Base-by-base conservation (phyloP, 2,888 invertebrate genomes). In the Dicranocentrus wangi region DNA sequence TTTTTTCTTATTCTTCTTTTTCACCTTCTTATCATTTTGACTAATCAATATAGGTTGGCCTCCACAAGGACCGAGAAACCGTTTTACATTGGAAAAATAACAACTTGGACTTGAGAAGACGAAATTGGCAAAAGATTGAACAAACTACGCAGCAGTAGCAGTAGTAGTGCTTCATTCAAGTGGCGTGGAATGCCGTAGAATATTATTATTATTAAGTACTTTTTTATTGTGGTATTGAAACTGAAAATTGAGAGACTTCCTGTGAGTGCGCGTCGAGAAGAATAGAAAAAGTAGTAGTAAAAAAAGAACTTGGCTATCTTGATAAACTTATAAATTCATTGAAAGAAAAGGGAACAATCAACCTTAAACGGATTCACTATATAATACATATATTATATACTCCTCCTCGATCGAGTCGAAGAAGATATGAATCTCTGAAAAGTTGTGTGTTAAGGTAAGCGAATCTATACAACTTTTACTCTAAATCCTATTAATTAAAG, bases 61-160 rank as follows among this genome's bases (percentile, higher is more conserved):
- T 63, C 63, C 21, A 47, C n/a, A 39, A 51, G 21, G 53, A 72
- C 72, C 63, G 61, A 72, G 61, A 72, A 72, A 61, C 61, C 63
- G 63, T 72, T 72, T 72, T 27, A 15, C 43, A 72, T 61, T 61
- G 61, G 72, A 17, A 51, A 47, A 72, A 28, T 47, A 5, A 39
- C 13, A 39, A 39, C 39, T 39, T 39, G 39, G 19, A 17, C 70
- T 42, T 55, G 32, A 32, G 3, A 15, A 23, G 27, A 68, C 55
- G 43, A 21, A 39, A 58, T 8, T 55, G 8, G 1, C 2, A 27
- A 17, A 27, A 63, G 2, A 32, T 21, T 39, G 51, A 47, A 15
- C 17, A 65, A 21, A 65, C 65, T 32, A 65, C 7, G 1, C 65
- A 51, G 51, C 19, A 19, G 19, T 51, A 13, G 7, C 7, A 39